Conservation (phyloP, 2,113 vertebrate genomes). For the Rostratula benghalensis region DNA sequence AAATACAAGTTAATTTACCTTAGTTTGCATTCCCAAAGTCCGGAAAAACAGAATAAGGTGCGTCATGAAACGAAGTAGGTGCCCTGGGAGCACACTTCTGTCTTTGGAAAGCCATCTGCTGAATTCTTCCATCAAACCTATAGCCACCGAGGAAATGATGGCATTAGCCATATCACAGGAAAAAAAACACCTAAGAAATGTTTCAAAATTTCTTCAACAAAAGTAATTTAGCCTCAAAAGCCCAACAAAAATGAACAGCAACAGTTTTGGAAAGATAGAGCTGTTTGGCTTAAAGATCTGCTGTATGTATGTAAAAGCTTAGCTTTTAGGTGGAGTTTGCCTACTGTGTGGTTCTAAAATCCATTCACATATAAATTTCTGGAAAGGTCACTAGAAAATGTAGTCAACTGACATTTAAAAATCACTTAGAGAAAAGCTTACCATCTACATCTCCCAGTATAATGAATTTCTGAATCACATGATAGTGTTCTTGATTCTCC, state of each 20-base stretch:
- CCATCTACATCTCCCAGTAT: constrained; percentile 94
- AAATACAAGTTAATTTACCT: constrained; percentile 73
- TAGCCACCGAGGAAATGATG: neutral
- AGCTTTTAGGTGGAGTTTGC: neutral
- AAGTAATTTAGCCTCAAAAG: neutral
- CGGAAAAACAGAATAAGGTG: constrained; percentile 94
- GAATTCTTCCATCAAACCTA: constrained; percentile 93
- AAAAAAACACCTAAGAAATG: neutral
- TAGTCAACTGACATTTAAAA: neutral
- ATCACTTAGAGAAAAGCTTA: constrained; percentile 65
- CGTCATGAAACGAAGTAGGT: constrained; percentile 92
- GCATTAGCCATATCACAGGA: neutral
- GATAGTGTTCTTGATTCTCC: constrained; percentile 92
- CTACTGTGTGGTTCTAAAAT: neutral
- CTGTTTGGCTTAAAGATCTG: neutral
- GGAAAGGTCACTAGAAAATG: neutral
- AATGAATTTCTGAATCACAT: constrained; percentile 94
- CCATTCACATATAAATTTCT: neutral
- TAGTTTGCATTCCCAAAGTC: constrained; percentile 88
- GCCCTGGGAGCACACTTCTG: constrained; percentile 83
- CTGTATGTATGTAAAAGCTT: neutral
- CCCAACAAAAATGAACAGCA: neutral
- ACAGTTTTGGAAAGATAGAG: neutral
- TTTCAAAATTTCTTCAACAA: neutral
- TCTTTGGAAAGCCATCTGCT: constrained; percentile 86